Evolutionary conservation across 2,113 vertebrate species (phyloP), one percentile per base, ranked within the genome.

Genomic region (Pangasianodon hypophthalmus): DNA sequence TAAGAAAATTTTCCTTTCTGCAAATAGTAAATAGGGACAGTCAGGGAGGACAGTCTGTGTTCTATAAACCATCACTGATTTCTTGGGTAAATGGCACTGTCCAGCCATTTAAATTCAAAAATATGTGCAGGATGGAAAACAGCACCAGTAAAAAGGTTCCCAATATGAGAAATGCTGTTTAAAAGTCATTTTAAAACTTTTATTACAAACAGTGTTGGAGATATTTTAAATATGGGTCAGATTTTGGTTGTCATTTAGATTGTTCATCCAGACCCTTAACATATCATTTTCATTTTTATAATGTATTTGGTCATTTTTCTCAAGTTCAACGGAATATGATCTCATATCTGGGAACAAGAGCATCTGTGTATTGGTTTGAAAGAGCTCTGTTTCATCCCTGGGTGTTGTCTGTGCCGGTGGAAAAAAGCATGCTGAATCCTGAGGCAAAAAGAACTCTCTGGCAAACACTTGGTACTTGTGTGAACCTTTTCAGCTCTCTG

Each of bases 261-360:
- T 90, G 60, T 83, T 80, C 77, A 62, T 64, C 64, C 24, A 82
- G 29, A 75, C 77, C 50, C 13, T 84, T 54, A 54, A 69, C 75
- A 77, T 75, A 60, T 77, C 37, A 46, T 62, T 56, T 69, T 56
- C 21, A 58, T 88, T 86, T 90, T 69, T 13, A 44, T 24, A 9
- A 16, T 71, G 29, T 54, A 41, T 90, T 71, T 85, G 37, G n/a
- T 83, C 41, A 79, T 83, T 75, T 62, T 58, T 83, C 13, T 88
- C 46, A 84, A 54, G 67, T 89, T 90, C 50, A 84, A 84, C 82
- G 84, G 86, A 80, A 91, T 73, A 58, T 91, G 80, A 89, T 82
- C 83, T 92, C 75, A 91, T 67, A 89, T 88, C 67, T 32, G 44
- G 52, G 82, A 89, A 91, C 91, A 92, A 89, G 86, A 69, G 83